phyloP scores from a whole-genome alignment of 37 sponge, comb jelly and placozoan genomes.

The Amphimedon queenslandica region DNA sequence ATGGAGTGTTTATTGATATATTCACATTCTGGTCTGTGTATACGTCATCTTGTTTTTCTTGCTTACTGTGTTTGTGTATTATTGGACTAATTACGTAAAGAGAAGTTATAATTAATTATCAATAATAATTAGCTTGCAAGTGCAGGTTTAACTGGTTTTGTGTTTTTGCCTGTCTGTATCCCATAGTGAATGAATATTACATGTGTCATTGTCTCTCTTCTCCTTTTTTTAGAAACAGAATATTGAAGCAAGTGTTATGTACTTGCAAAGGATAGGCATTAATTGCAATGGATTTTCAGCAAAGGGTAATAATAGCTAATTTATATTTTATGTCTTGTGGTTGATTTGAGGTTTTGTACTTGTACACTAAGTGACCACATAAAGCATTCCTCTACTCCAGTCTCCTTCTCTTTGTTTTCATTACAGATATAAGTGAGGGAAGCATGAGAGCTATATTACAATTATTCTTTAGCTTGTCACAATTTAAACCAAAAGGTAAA shows the following conservation, averaged over 20 bases:
- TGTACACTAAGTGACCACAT: constrained; percentile 1
- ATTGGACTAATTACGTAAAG: no score
- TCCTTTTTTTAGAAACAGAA: constrained; percentile 28
- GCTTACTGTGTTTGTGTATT: no score
- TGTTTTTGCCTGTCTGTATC: no score
- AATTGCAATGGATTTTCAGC: constrained; percentile 24
- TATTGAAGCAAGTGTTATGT: constrained; percentile 32
- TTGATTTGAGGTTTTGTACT: neutral
- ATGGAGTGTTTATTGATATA: no score
- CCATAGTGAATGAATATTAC: no score
- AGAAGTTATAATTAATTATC: no score
- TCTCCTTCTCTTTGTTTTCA: neutral
- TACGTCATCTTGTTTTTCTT: no score
- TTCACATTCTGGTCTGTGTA: no score
- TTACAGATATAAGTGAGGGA: constrained; percentile 50
- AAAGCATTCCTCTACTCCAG: neutral
- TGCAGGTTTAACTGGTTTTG: no score
- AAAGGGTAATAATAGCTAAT: constrained; percentile 34
- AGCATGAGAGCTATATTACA: constrained; percentile 45
- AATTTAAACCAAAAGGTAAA: constrained; percentile 31
- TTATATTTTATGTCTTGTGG: neutral
- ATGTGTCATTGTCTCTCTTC: neutral
- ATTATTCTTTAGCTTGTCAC: constrained; percentile 49
- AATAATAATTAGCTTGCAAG: no score
- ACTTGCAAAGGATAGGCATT: constrained; percentile 19